Percentiles rank a stretch among this genome's conserved stretches.
Evolutionary conservation across 2,113 vertebrate species (phyloP).

Genomic region (Mystacornis crossleyi): DNA sequence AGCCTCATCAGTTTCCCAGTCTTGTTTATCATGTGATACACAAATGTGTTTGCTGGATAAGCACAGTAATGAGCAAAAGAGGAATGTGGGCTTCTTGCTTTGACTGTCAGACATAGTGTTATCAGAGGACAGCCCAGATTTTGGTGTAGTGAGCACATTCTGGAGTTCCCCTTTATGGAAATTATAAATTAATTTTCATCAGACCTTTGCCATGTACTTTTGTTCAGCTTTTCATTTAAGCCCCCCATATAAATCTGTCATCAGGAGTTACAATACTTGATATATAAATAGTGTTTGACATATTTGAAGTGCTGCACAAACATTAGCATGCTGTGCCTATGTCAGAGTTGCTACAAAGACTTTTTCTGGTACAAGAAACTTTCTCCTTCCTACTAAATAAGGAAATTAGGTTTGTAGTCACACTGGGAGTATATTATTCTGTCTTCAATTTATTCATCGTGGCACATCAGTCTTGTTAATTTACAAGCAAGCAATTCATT

Average conservation of each 20-base stretch:
- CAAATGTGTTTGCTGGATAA: background rate
- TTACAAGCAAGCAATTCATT: constrained; percentile 8
- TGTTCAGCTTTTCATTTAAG: background rate
- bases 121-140: background rate
- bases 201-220: background rate
- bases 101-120: background rate
- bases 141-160: background rate
- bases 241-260: background rate
- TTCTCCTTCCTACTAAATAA: constrained; percentile 15
- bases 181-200: background rate
- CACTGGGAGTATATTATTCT: constrained; percentile 9
- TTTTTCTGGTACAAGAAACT: background rate
- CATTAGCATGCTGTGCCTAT: fast-evolving
- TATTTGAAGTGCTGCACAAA: background rate
- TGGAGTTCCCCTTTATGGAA: background rate
- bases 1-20: background rate
- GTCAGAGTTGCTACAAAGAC: background rate
- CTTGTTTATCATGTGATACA: background rate
- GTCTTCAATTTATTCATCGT: background rate
- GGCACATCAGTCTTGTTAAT: constrained; percentile 19
- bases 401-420: constrained; percentile 37
- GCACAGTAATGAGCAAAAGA: background rate
- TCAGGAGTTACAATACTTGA: background rate
- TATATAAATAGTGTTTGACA: background rate
- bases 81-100: background rate